phyloP scores from a whole-genome alignment of 2,113 vertebrate genomes.

The Pachycephala philippinensis region DNA sequence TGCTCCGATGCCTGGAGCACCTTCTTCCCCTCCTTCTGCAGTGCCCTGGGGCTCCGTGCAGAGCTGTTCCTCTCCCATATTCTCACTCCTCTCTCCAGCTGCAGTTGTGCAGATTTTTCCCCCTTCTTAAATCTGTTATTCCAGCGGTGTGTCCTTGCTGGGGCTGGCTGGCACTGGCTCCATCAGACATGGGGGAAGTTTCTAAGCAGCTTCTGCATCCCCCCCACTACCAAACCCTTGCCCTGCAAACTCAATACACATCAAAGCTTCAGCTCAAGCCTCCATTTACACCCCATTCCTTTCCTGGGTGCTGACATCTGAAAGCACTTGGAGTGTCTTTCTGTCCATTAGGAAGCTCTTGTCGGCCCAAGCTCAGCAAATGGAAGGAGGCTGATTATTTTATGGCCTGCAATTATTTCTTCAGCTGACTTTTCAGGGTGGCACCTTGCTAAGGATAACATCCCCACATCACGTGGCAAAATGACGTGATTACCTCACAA shows the following conservation, averaged over 20 bases:
- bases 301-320: neutral
- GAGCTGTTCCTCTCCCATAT: neutral
- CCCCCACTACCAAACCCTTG: neutral
- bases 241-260: neutral
- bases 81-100: neutral
- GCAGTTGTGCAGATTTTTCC: neutral
- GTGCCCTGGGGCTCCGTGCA: neutral
- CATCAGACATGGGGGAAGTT: neutral
- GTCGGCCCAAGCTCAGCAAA: neutral
- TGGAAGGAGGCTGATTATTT: neutral
- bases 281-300: neutral
- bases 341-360: constrained; percentile 23
- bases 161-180: neutral
- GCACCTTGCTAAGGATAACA: neutral
- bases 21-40: neutral
- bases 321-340: neutral
- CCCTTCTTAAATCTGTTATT: neutral
- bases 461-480: neutral
- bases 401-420: neutral
- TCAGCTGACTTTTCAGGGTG: neutral
- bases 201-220: neutral
- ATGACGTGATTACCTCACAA: neutral
- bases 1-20: neutral
- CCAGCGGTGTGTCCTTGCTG: neutral
- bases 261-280: neutral